Base-by-base conservation (phyloP, 2,113 vertebrate genomes). In the Oncorhynchus tshawytscha region DNA sequence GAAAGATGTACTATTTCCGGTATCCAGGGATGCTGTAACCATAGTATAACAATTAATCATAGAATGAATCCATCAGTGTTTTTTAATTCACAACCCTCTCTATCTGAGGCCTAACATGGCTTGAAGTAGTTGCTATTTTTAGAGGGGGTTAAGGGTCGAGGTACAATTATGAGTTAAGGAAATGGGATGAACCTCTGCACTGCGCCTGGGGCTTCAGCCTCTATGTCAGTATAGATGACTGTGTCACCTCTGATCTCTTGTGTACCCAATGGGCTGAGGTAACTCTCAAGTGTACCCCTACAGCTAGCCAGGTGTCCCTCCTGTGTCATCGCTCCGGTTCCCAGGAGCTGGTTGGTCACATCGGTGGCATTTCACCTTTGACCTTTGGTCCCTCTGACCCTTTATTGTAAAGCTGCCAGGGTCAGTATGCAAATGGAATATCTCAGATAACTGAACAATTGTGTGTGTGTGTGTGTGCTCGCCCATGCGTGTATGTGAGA, bases 201-300 rank as follows among this genome's bases (percentile, higher is more conserved):
- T 83, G 76, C 13, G 81, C 86, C 83, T 81, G 48, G 85, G 86
- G 87, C 45, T 82, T 51, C 64, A 74, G 24, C 78, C 86, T 78
- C 84, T 79, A 81, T 82, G 78, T 75, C 82, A 74, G 81, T 89
- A 77, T 76, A 77, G 80, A 88, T 87, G 86, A 87, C 86, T 82
- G 76, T 68, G 74, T 83, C 85, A 88, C 90, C 87, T 85, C 77
- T 76, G 84, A 90, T 85, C 88, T 78, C 57, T 62, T 20, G 88
- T 90, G 87, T 88, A 77, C 87, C 89, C 90, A n/a, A 78, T 75
- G 66, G 86, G 83, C 87, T 70, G 68, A 64, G 81, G 88, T 71
- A 45, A 64, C 22, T 18, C 48, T 57, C 22, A 18, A 64, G 73
- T 89, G 87, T 86, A 82, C 77, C 84, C 82, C 51, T 54, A 54